phyloP scores from a whole-genome alignment of 2,797 vertebrate genomes.

The Adrianichthys oophorus region DNA sequence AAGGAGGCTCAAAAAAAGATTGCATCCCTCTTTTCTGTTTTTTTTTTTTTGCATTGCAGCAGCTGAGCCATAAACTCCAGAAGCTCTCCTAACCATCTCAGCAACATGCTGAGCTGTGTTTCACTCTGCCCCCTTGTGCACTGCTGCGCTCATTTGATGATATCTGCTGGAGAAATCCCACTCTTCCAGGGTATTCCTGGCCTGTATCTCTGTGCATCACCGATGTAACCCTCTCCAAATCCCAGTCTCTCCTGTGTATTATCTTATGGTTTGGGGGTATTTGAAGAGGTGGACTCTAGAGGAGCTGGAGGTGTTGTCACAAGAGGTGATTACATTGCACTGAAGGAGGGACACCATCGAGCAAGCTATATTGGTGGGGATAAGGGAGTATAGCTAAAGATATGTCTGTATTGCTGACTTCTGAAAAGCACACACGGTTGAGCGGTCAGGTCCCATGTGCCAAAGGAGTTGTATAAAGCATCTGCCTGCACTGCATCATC shows the following conservation, averaged over 20 bases:
- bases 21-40: conserved; percentile 7
- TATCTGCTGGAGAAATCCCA: conserved; percentile 45
- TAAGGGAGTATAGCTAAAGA: conserved; percentile 40
- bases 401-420: conserved; percentile 61
- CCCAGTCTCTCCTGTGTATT: conserved; percentile 63
- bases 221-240: conserved; percentile 45
- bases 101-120: conserved; percentile 41
- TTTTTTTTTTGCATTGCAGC: background rate
- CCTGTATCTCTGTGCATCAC: conserved; percentile 38
- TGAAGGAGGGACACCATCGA: conserved; percentile 51
- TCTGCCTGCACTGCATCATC: conserved; percentile 42
- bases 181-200: conserved; percentile 37
- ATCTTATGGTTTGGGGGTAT: conserved; percentile 57
- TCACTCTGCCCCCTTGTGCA: conserved; percentile 21
- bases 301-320: conserved; percentile 57
- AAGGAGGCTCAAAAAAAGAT: conserved; percentile 5
- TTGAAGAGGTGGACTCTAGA: conserved; percentile 57
- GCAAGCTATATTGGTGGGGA: conserved; percentile 39
- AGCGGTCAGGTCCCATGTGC: conserved; percentile 67
- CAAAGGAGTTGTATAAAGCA: conserved; percentile 42
- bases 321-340: conserved; percentile 52
- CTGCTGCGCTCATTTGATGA: conserved; percentile 45
- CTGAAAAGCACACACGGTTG: conserved; percentile 62
- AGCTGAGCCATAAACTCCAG: conserved; percentile 7
- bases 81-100: conserved; percentile 19